Evolutionary conservation across 2,113 vertebrate genomes (phyloP).

Genomic region (Microtus richardsoni): DNA sequence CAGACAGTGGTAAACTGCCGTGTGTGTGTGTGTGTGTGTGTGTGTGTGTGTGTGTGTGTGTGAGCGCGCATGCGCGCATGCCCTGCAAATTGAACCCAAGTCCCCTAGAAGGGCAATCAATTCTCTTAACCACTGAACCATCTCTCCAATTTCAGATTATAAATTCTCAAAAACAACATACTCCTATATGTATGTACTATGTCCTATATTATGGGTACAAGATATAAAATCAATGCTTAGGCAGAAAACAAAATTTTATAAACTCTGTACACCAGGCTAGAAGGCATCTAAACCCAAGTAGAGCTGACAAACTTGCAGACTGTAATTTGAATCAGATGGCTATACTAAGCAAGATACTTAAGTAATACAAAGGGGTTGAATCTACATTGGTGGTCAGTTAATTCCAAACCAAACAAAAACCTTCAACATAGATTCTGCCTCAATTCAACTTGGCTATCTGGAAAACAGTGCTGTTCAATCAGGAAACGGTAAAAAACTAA

Average conservation of each 20-base stretch:
- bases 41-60: not conserved
- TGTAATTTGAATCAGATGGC: constrained; percentile 17
- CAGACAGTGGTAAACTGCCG: not conserved
- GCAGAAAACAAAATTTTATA: constrained; percentile 31
- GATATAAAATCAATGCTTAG: constrained; percentile 49
- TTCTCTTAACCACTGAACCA: not conserved
- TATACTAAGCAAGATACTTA: not conserved
- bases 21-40: no score
- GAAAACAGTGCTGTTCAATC: not conserved
- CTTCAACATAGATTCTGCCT: constrained; percentile 46
- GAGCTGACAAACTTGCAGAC: not conserved
- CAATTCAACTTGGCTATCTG: not conserved
- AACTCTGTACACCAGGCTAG: not conserved
- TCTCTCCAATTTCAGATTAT: not conserved
- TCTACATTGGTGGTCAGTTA: not conserved
- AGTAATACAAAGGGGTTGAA: not conserved
- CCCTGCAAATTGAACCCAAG: not conserved
- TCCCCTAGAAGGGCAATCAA: not conserved
- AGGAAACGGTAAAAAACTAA: constrained; percentile 24
- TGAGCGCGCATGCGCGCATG: no score
- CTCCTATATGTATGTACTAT: not conserved
- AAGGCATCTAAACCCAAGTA: not conserved
- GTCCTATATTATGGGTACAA: not conserved
- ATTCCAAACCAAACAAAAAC: constrained; percentile 42
- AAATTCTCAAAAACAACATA: not conserved